Base-by-base conservation (phyloP, 2,113 vertebrate species). In the Poecilia latipinna region DNA sequence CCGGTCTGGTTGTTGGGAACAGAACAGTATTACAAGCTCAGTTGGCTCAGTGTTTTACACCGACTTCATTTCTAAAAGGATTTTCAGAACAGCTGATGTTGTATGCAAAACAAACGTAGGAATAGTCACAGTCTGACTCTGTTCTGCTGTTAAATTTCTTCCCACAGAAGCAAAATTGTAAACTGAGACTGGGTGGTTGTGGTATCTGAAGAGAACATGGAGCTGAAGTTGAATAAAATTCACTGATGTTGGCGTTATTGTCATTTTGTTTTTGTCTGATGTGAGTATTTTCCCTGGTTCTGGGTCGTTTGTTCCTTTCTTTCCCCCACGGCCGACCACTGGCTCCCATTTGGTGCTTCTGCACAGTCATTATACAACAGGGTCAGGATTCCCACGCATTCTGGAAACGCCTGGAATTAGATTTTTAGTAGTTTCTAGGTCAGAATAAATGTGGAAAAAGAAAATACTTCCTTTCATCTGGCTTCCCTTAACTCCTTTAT, bases 161-260 rank as follows among this genome's bases (percentile, higher is more conserved):
- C 86, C 86, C 80, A 88, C 85, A 86, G 82, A 93, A 80, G 88
- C 64, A 83, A 92, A 8, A 91, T 79, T 92, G 88, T 93, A 89
- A 88, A 77, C 84, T 86, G 89, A 90, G 85, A 90, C 80, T 37
- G 73, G 77, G 82, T 90, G 86, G 80, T 86, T 92, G 84, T 93
- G 88, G 83, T 90, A 79, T 73, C 65, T 75, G 80, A 87, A 82
- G 86, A 92, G 80, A 91, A 88, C 68, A 78, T 86, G 86, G 89
- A 93, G 86, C 87, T 93, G 88, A 92, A 91, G 90, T 91, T 85
- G 88, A 95, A 94, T 94, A 95, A 95, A 94, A 91, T 91, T 94
- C 90, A 94, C 93, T 89, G 90, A 94, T 94, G 91, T 94, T 94
- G 90, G 88, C 77, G 84, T 84, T 84, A 82, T 80, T 75, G 79